phyloP scores from a whole-genome alignment of 1,140 invertebrate species.

The Mercenaria mercenaria region DNA sequence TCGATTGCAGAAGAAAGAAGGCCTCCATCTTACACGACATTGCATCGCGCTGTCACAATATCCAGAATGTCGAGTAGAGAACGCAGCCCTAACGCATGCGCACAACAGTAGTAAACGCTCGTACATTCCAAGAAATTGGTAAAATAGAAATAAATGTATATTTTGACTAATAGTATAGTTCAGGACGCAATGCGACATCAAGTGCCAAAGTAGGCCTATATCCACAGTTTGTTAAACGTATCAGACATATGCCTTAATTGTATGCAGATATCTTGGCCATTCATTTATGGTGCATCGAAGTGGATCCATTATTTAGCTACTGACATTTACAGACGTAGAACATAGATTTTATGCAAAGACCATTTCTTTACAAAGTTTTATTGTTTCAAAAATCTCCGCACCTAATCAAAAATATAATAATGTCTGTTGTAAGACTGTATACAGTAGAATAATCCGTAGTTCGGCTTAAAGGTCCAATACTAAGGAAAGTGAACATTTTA shows the following conservation, averaged over 20 bases:
- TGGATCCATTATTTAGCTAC: too few species aligned
- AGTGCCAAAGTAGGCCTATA: background rate
- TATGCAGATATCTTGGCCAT: background rate
- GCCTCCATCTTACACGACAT: conserved; percentile 69
- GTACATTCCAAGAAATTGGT: background rate
- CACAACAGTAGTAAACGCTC: conserved; percentile 7
- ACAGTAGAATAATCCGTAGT: too few species aligned
- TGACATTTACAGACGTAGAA: too few species aligned
- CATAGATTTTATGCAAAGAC: too few species aligned
- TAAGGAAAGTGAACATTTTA: too few species aligned
- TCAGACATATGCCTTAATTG: too few species aligned
- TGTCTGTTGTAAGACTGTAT: too few species aligned
- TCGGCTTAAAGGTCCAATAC: too few species aligned
- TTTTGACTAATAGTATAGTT: background rate
- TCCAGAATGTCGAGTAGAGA: conserved; percentile 57
- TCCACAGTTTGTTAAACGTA: background rate
- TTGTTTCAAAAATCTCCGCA: too few species aligned
- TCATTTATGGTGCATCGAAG: background rate
- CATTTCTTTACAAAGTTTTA: too few species aligned
- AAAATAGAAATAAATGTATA: background rate
- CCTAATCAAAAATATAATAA: too few species aligned
- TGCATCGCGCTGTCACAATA: conserved; percentile 66
- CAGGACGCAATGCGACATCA: too few species aligned
- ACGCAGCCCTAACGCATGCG: background rate
- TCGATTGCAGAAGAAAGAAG: conserved; percentile 60